Base-by-base conservation (phyloP, 2,113 vertebrate species). In the Ascaphus truei region DNA sequence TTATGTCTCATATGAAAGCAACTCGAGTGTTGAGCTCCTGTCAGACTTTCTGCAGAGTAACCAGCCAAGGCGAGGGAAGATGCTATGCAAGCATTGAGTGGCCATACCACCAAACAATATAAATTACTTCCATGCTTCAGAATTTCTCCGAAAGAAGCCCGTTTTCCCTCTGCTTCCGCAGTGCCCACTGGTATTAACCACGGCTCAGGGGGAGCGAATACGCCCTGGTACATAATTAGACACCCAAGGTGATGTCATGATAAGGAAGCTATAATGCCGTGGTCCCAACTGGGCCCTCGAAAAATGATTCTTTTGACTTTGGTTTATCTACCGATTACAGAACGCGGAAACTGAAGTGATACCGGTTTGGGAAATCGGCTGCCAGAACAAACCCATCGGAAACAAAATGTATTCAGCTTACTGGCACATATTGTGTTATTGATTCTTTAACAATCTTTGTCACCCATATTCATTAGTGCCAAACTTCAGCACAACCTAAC, bases 1-100 rank as follows among this genome's bases (percentile, higher is more conserved):
- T 47, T 51, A 59, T 29, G 55, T 23, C 6, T 59, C 55, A 36
- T 59, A 57, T 59, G 33, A 68, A 47, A 57, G 37, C 25, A 58
- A 36, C 29, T 27, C 5, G 1, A 26, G 15, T n/a, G 22, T 52
- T 53, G 30, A 15, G 15, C n/a, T 43, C 22, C 30, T 68, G 55
- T 59, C 43, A 59, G 5, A 30, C 15, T 50, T 34, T 59, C 30
- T 58, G 26, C 4, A 16, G 34, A 22, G 37, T 6, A 48, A 68
- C 43, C 20, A 47, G 23, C 8, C 10, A 3, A 47, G 8, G 43
- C 6, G 43, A 47, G 43, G 5, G 7, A 22, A n/a, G 16, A 47
- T 3, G 22, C 5, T 5, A 4, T 22, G 11, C 23, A 47, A 47
- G 20, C 7, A 47, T 22, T 18, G 5, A 7, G 12, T 3, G 8